Evolutionary conservation across 2,113 vertebrate genomes (phyloP).

Genomic region (Psammodynastes pulverulentus): DNA sequence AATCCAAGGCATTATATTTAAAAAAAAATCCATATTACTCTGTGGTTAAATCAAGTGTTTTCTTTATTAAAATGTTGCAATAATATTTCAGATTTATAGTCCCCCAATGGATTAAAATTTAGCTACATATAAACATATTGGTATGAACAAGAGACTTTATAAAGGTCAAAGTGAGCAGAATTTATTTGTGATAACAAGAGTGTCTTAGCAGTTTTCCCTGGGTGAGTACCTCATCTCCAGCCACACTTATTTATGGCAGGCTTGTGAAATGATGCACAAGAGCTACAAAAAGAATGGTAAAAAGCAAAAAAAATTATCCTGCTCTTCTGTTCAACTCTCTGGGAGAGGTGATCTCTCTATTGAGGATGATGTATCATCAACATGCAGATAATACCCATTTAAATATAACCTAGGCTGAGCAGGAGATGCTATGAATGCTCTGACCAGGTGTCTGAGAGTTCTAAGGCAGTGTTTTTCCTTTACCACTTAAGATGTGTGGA

Average conservation of each 20-base stretch:
- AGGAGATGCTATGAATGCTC: background rate
- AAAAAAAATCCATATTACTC: background rate
- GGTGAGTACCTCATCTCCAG: background rate
- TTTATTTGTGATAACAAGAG: background rate
- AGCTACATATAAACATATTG: background rate
- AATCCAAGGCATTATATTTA: background rate
- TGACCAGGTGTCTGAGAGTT: background rate
- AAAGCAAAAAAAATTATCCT: background rate
- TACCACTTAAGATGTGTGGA: background rate
- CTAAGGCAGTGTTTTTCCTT: background rate
- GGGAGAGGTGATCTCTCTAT: background rate
- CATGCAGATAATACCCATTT: background rate
- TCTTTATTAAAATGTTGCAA: background rate
- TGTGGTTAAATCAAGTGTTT: background rate
- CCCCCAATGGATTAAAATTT: background rate
- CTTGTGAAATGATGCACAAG: background rate
- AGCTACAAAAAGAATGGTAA: background rate
- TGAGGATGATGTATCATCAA: background rate
- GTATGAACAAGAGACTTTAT: background rate
- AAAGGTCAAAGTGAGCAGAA: background rate
- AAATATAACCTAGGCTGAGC: background rate
- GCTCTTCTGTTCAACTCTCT: background rate
- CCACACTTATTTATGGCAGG: background rate
- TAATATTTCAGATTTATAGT: background rate
- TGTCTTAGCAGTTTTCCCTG: background rate